phyloP scores from a whole-genome alignment of 2,797 vertebrate genomes.

The Selene dorsalis region DNA sequence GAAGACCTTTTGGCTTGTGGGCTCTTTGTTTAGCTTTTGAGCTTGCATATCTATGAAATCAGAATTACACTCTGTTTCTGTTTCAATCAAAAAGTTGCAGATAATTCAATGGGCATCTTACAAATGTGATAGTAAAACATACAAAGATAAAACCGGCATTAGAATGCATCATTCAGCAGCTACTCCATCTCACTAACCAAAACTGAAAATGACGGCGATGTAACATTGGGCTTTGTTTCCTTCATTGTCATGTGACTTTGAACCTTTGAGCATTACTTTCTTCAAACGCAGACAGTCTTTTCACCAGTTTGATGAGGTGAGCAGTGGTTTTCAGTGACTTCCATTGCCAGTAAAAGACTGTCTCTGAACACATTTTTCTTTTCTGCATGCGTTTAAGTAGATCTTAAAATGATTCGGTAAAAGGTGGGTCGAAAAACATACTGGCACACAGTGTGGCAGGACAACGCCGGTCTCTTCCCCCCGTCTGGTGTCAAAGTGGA shows the following conservation, averaged over 20 bases:
- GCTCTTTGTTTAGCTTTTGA: slow-evolving; percentile 40
- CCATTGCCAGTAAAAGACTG: slow-evolving; percentile 83
- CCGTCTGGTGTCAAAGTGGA: slow-evolving; percentile 70
- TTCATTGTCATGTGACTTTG: slow-evolving; percentile 85
- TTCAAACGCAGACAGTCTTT: slow-evolving; percentile 75
- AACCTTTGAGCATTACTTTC: slow-evolving; percentile 71
- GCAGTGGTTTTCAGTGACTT: slow-evolving; percentile 83
- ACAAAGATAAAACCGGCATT: slow-evolving; percentile 52
- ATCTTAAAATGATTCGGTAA: slow-evolving; percentile 94
- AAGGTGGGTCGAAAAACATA: slow-evolving; percentile 79
- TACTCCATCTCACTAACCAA: slow-evolving; percentile 74
- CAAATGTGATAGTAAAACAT: slow-evolving; percentile 69
- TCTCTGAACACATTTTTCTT: slow-evolving; percentile 84
- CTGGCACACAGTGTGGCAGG: slow-evolving; percentile 91
- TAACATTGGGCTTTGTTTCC: slow-evolving; percentile 75
- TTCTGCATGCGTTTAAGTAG: slow-evolving; percentile 78
- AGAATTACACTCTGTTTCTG: slow-evolving; percentile 44
- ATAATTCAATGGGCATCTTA: slow-evolving; percentile 65
- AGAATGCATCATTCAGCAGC: slow-evolving; percentile 68
- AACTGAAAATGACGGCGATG: slow-evolving; percentile 79
- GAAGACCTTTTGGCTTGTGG: slow-evolving; percentile 38
- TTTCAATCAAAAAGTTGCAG: slow-evolving; percentile 40
- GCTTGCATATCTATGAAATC: slow-evolving; percentile 76
- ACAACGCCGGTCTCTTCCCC: slow-evolving; percentile 68
- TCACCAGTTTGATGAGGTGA: slow-evolving; percentile 96